Base-by-base conservation (phyloP, 1,140 invertebrate species). In the Daktulosphaira vitifoliae region DNA sequence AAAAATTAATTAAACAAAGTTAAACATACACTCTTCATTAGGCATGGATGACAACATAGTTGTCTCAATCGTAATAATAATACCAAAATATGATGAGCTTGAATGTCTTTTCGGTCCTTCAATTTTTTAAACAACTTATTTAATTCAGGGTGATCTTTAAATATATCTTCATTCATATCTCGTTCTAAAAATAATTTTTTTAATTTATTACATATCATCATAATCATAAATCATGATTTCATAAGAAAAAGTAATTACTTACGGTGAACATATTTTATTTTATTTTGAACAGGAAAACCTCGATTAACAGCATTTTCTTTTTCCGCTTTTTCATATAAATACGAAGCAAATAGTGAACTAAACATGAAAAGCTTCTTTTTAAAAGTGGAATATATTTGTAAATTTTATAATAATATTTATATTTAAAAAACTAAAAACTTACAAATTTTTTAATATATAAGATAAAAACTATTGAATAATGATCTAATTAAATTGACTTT, bases 21-120 rank as follows among this genome's bases (percentile, higher is more conserved):
- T 25, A 52, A 25, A 69, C 70, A 70, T 75, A 81, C 81, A 56
- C 77, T 73, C 68, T 81, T 79, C 65, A 95, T 88, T 1, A 96
- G 78, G 9, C 82, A 83, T 1, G 91, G 85, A 79, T 96, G 91
- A 72, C 88, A 89, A 74, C 92, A 94, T 53, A 91, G 84, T 73
- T 96, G 93, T 6, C 92, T 78, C 51, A 96, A 74, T 18, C 92
- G 78, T n/a, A 95, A 73, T 13, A 96, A 71, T 1, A 93, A 76
- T 0, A 91, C 84, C 64, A 96, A 77, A 71, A 95, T 87, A 72
- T 89, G 82, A 72, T 86, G 82, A 4, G 83, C 77, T 70, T 85
- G 84, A 0, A 89, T 80, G 52, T 82, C 79, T 59, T 79, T 79
- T 0, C 76, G 75, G 46, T 78, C 78, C 68, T 82, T 77, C 59